Evolutionary conservation across 1,140 invertebrate species (phyloP).

Genomic region (Brachystomella parvula): DNA sequence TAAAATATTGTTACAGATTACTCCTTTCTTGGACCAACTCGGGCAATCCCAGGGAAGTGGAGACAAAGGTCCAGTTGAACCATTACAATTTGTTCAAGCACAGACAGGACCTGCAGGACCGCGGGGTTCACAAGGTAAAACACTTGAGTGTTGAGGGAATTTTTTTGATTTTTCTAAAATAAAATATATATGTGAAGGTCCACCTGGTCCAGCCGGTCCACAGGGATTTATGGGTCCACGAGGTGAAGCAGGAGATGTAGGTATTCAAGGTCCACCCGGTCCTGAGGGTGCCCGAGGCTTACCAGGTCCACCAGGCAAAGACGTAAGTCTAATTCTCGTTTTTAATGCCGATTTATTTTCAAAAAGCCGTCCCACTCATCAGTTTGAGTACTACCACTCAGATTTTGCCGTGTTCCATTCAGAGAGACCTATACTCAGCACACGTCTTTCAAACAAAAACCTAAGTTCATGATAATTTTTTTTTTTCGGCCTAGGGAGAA

Average conservation of each 20-base stretch:
- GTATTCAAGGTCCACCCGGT: conserved; percentile 53
- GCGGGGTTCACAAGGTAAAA: conserved; percentile 16
- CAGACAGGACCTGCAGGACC: conserved; percentile 60
- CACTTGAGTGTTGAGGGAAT: background rate
- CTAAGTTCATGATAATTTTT: background rate
- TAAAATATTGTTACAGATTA: conserved; percentile 42
- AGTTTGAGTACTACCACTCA: too few relatives aligned
- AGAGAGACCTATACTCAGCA: background rate
- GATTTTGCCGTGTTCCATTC: background rate
- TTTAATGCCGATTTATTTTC: background rate
- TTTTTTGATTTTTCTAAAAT: background rate
- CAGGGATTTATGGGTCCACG: conserved; percentile 63
- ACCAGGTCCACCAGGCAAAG: conserved; percentile 65
- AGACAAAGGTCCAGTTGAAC: conserved; percentile 63
- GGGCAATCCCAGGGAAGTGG: conserved; percentile 55
- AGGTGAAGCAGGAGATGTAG: conserved; percentile 58
- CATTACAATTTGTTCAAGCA: conserved; percentile 66
- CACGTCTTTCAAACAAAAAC: background rate
- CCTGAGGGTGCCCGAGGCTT: conserved; percentile 53
- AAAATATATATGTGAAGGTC: conserved; percentile 45
- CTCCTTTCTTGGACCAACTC: conserved; percentile 56
- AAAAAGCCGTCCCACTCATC: too few relatives aligned
- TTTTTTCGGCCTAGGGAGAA: conserved; percentile 52
- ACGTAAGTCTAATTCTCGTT: conserved; percentile 48
- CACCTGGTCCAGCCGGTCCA: conserved; percentile 65